phyloP scores from a whole-genome alignment of 1,140 invertebrate species.

The Ips nitidus region DNA sequence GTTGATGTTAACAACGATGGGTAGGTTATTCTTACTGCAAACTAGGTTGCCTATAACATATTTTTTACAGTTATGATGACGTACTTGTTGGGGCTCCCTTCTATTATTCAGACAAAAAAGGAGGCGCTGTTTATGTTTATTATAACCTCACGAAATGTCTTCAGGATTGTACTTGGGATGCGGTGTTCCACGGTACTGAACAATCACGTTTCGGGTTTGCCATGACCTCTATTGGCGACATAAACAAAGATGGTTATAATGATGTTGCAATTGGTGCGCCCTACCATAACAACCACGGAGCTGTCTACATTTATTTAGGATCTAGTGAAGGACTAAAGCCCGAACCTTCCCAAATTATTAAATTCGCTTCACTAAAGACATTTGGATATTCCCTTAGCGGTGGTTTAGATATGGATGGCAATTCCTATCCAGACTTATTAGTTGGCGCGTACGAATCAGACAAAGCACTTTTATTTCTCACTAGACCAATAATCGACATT shows the following conservation, averaged over 20 bases:
- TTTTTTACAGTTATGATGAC: constrained; percentile 69
- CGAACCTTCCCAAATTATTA: constrained; percentile 68
- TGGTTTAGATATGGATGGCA: constrained; percentile 85
- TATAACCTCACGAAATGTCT: constrained; percentile 59
- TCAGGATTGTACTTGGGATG: constrained; percentile 53
- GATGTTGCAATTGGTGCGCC: constrained; percentile 92
- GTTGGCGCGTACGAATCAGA: constrained; percentile 86
- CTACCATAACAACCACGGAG: constrained; percentile 78
- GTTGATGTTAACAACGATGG: constrained; percentile 86
- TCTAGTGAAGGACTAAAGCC: constrained; percentile 68
- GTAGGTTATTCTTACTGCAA: constrained; percentile 58
- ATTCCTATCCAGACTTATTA: constrained; percentile 90
- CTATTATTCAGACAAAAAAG: constrained; percentile 75
- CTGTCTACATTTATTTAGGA: constrained; percentile 88
- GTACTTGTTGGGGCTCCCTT: constrained; percentile 89
- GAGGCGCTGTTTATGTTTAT: constrained; percentile 88
- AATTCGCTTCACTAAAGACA: constrained; percentile 59
- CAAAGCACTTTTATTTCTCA: constrained; percentile 69
- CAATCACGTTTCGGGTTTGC: constrained; percentile 87
- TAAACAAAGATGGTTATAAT: constrained; percentile 88
- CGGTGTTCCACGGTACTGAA: constrained; percentile 67
- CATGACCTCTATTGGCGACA: constrained; percentile 81
- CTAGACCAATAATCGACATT: constrained; percentile 86
- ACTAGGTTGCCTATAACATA: neutral
- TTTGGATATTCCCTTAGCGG: constrained; percentile 90